Conservation (phyloP, 2,888 invertebrate species). For the Tyria jacobaeae region DNA sequence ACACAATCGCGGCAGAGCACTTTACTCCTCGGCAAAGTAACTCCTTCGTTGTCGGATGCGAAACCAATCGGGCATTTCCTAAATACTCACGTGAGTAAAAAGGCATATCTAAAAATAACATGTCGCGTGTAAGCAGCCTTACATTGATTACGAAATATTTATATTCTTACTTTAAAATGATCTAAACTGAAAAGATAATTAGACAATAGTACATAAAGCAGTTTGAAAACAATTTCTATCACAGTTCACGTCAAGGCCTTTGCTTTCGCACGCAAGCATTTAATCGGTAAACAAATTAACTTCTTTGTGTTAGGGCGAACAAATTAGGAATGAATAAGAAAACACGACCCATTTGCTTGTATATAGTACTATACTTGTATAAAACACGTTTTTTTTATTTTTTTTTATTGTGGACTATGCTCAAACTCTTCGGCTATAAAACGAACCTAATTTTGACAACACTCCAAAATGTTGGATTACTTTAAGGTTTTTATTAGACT, state of each 20-base stretch:
- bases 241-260: constrained; percentile 13
- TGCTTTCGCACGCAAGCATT: constrained; percentile 20
- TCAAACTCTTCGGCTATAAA: neutral
- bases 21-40: no score
- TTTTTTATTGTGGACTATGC: neutral
- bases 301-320: constrained; percentile 15
- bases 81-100: no score
- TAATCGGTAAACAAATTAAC: constrained; percentile 23
- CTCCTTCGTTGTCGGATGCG: no score
- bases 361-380: neutral
- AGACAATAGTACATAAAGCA: constrained; percentile 7
- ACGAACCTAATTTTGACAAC: no score
- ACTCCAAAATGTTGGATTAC: no score
- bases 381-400: neutral
- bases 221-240: constrained; percentile 23
- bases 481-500: no score
- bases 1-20: no score
- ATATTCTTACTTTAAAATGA: neutral
- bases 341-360: constrained; percentile 5
- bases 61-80: no score
- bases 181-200: constrained; percentile 12
- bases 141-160: neutral
- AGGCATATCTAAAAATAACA: no score
- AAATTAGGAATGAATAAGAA: constrained; percentile 16
- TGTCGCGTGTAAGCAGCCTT: neutral